A percentile compares a stretch with the other conserved stretches of the same genome.
phyloP scores from a whole-genome alignment of 2,888 invertebrate species.

The Chymomyza amoena region DNA sequence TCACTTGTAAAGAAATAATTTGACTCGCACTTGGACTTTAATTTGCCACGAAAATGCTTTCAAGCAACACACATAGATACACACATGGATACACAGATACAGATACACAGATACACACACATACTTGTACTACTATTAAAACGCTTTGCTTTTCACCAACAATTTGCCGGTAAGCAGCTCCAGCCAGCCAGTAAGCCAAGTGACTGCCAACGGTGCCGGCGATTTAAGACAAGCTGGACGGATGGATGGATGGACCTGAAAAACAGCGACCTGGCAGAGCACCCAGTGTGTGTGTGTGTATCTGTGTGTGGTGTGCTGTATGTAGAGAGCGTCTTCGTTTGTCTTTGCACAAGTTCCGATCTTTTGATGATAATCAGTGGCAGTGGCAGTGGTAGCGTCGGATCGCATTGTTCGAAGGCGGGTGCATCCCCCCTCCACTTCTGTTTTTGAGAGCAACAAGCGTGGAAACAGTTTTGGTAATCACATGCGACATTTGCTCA shows the following conservation, averaged over 20 bases:
- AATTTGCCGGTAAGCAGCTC: conserved; percentile 1
- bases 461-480: conserved; percentile 79
- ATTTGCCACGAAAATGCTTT: conserved; percentile 70
- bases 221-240: background rate
- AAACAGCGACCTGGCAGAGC: conserved; percentile 8
- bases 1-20: conserved; percentile 74
- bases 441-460: conserved; percentile 77
- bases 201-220: background rate
- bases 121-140: conserved; percentile 27
- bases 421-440: background rate
- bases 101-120: conserved; percentile 19
- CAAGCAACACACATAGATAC: conserved; percentile 3
- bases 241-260: background rate
- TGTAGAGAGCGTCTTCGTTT: conserved; percentile 61
- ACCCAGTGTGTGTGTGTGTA: too few relatives aligned
- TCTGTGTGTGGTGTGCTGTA: conserved; percentile 39
- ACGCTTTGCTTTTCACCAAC: conserved; percentile 58
- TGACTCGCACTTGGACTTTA: conserved; percentile 76
- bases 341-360: conserved; percentile 67
- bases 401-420: background rate
- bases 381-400: conserved; percentile 1
- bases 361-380: conserved; percentile 69
- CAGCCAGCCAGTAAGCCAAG: background rate
- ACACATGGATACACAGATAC: background rate
- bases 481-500: conserved; percentile 77